phyloP scores from a whole-genome alignment of 2,888 invertebrate genomes.

The Magallana nippona region DNA sequence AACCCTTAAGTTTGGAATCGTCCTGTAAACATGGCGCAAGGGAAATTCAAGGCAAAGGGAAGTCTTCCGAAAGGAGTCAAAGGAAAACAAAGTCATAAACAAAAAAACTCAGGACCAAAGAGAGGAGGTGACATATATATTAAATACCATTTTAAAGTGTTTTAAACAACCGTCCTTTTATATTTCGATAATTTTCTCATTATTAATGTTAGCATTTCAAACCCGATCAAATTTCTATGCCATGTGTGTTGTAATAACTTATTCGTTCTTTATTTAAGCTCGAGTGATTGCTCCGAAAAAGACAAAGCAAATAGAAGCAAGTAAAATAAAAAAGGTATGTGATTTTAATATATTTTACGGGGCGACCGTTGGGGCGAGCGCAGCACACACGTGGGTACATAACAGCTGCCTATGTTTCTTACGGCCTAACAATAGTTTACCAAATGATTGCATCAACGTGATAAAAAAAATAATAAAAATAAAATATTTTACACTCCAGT shows the following conservation, averaged over 20 bases:
- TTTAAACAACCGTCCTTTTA: not conserved
- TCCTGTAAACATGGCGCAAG: constrained; percentile 61
- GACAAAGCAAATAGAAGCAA: constrained; percentile 60
- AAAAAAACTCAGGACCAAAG: constrained; percentile 55
- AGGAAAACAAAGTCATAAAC: constrained; percentile 54
- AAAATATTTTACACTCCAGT: no score
- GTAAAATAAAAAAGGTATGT: constrained; percentile 64
- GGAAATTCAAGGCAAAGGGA: constrained; percentile 58
- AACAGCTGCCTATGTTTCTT: no score
- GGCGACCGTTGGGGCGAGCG: no score
- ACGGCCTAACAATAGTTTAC: no score
- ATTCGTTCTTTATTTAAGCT: constrained; percentile 48
- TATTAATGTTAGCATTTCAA: not conserved
- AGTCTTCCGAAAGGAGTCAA: constrained; percentile 50
- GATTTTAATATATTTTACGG: no score
- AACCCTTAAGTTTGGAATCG: not conserved
- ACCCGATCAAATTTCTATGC: not conserved
- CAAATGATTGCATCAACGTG: no score
- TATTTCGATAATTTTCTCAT: not conserved
- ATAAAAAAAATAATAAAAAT: no score
- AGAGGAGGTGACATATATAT: constrained; percentile 56
- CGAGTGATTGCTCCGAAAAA: constrained; percentile 65
- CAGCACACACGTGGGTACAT: no score
- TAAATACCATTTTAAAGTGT: not conserved
- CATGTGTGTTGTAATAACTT: not conserved